Evolutionary conservation across 2,113 vertebrate genomes (phyloP).

Genomic region (Plecturocebus donacophilus): DNA sequence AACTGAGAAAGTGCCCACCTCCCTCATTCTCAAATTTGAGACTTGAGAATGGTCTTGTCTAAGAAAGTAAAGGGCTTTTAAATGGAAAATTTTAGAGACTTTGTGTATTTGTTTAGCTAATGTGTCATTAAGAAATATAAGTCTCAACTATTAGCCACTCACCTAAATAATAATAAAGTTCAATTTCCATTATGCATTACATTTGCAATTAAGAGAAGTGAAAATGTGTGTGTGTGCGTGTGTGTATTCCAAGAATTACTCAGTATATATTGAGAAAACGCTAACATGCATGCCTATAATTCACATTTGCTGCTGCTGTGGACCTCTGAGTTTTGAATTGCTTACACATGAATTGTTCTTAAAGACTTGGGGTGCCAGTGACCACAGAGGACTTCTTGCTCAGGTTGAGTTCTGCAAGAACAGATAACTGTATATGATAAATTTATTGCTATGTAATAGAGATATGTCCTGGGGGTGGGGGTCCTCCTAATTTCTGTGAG

Average conservation of each 20-base stretch:
- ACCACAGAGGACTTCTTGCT: background rate
- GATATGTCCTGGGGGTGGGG: too few relatives aligned
- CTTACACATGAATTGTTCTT: background rate
- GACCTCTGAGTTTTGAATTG: background rate
- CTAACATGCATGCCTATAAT: background rate
- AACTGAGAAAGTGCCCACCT: background rate
- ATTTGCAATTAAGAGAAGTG: background rate
- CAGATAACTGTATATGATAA: background rate
- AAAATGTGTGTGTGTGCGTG: background rate
- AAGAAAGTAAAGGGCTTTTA: background rate
- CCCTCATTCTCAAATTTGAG: background rate
- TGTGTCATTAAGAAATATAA: background rate
- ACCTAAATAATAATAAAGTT: background rate
- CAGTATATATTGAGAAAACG: background rate
- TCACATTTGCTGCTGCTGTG: background rate
- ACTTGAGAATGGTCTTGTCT: background rate
- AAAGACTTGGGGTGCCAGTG: background rate
- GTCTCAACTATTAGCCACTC: background rate
- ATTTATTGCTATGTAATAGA: background rate
- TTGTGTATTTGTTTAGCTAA: background rate
- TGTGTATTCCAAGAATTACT: background rate
- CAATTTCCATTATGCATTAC: background rate
- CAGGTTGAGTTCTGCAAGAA: background rate
- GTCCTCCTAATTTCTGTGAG: background rate
- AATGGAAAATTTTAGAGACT: background rate